Conservation (phyloP, 2,888 invertebrate species). For the Lasioglossum marginatum region DNA sequence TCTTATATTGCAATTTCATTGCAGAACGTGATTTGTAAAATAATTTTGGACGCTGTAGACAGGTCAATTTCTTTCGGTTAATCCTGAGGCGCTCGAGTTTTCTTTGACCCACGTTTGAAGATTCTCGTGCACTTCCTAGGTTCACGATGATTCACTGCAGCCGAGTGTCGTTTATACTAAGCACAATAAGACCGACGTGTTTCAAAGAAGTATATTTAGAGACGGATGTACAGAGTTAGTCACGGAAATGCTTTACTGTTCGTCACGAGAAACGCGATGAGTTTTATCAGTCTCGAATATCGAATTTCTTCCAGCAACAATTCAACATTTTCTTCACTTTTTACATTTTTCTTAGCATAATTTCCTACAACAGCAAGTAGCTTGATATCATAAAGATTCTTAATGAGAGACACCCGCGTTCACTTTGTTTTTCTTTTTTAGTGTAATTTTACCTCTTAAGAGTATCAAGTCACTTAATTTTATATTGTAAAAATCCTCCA, state of each 20-base stretch:
- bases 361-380: not conserved
- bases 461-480: not conserved
- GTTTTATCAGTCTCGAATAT: not conserved
- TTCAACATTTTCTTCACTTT: not conserved
- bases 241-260: not conserved
- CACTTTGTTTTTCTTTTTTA: not conserved
- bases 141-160: not conserved
- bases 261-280: not conserved
- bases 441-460: not conserved
- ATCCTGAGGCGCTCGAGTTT: not conserved
- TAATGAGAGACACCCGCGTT: not conserved
- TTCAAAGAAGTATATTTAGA: constrained; percentile 11
- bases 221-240: constrained; percentile 3
- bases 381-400: not conserved
- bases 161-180: constrained; percentile 5
- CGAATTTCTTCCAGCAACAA: not conserved
- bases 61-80: not conserved
- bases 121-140: not conserved
- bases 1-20: not conserved
- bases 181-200: constrained; percentile 2
- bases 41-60: not conserved
- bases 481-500: not conserved
- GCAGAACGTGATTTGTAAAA: not conserved
- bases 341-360: not conserved
- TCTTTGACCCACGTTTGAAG: not conserved